A percentile compares a stretch with the other conserved stretches of the same genome.
phyloP scores from a whole-genome alignment of 2,797 vertebrate species.

The Girardinus metallicus region DNA sequence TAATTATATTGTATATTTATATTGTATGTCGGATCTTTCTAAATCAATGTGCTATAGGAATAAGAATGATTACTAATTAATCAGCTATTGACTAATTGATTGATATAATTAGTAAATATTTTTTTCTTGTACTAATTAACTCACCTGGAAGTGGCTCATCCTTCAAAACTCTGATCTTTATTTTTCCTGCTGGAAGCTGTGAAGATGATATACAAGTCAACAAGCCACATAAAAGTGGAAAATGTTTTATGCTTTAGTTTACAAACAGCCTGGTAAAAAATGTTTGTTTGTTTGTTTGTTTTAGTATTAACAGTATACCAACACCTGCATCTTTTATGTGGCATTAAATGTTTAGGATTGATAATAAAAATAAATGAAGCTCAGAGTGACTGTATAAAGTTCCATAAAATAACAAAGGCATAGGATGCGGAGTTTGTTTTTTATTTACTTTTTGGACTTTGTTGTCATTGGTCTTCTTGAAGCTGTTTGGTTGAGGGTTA shows the following conservation, averaged over 20 bases:
- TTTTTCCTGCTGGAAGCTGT: constrained; percentile 82
- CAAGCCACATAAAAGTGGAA: constrained; percentile 26
- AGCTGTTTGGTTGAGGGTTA: constrained; percentile 20
- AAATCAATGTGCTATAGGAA: neutral
- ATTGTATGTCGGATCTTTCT: neutral
- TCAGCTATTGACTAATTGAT: too few species aligned
- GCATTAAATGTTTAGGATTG: neutral
- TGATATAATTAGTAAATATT: too few species aligned
- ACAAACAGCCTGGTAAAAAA: neutral
- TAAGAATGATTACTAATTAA: too few species aligned
- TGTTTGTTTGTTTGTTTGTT: neutral
- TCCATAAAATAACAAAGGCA: neutral
- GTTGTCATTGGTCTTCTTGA: constrained; percentile 75
- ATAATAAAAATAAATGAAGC: neutral
- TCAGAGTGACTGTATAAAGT: neutral
- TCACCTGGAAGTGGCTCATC: constrained; percentile 75
- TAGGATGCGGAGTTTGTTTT: neutral
- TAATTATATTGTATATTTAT: neutral
- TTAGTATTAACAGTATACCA: neutral
- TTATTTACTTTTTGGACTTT: constrained; percentile 79
- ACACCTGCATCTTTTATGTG: neutral
- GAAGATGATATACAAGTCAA: constrained; percentile 22
- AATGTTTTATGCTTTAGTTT: constrained; percentile 13
- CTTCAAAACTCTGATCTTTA: constrained; percentile 88
- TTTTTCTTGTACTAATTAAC: constrained; percentile 6